phyloP scores from a whole-genome alignment of 2,888 invertebrate species.

The Taphrorychus bicolor region DNA sequence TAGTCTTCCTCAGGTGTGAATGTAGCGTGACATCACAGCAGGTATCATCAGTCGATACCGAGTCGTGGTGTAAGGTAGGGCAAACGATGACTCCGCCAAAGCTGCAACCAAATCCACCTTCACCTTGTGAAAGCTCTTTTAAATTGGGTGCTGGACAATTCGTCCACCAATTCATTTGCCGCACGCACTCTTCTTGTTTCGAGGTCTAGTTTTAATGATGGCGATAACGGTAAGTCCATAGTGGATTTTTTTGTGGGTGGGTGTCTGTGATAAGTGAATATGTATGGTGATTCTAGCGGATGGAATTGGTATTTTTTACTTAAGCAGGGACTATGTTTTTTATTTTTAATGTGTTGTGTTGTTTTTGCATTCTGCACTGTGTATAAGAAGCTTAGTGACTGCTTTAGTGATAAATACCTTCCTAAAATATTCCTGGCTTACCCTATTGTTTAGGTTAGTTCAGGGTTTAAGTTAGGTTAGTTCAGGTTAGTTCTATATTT shows the following conservation, averaged over 20 bases:
- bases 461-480: too few relatives aligned
- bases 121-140: conserved; percentile 42
- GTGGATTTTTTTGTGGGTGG: neutral
- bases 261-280: neutral
- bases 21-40: conserved; percentile 20
- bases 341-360: too few relatives aligned
- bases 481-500: too few relatives aligned
- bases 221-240: neutral
- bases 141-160: conserved; percentile 29
- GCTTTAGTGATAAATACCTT: too few relatives aligned
- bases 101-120: conserved; percentile 30
- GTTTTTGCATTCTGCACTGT: too few relatives aligned
- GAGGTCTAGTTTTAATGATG: neutral
- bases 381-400: too few relatives aligned
- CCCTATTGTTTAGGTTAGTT: too few relatives aligned
- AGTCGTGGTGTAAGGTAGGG: conserved; percentile 20
- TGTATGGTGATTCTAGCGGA: too few relatives aligned
- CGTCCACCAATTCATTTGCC: conserved; percentile 31
- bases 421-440: too few relatives aligned
- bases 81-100: conserved; percentile 23
- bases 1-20: conserved; percentile 12
- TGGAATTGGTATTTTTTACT: too few relatives aligned
- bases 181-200: conserved; percentile 27
- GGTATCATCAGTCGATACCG: conserved; percentile 9
- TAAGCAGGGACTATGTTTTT: too few relatives aligned